phyloP scores from a whole-genome alignment of 2,797 vertebrate genomes.

The Lagorchestes hirsutus region DNA sequence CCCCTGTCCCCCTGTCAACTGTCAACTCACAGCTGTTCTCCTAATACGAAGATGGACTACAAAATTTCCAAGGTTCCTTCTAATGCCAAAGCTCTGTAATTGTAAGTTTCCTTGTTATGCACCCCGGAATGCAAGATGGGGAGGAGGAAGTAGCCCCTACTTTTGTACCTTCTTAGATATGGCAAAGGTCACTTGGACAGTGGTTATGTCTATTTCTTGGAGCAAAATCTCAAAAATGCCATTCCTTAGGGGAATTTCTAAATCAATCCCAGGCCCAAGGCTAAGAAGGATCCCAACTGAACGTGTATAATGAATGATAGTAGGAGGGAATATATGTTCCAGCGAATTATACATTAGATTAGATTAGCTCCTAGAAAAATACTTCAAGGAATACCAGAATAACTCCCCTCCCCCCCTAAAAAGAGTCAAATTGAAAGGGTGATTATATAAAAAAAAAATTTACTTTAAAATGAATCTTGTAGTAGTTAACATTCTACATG shows the following conservation, averaged over 20 bases:
- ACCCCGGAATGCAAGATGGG: not conserved
- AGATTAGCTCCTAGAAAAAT: not conserved
- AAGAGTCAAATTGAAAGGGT: not conserved
- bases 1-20: too few relatives aligned
- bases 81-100: not conserved
- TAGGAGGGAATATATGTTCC: not conserved
- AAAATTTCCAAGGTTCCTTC: not conserved
- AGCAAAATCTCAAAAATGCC: not conserved
- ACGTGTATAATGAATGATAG: not conserved
- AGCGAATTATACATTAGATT: not conserved
- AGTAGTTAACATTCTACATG: not conserved
- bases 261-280: not conserved
- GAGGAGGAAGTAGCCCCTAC: not conserved
- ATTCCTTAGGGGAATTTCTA: not conserved
- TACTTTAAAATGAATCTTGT: not conserved
- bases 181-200: not conserved
- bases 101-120: not conserved
- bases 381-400: not conserved
- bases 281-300: not conserved
- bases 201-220: not conserved
- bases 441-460: not conserved
- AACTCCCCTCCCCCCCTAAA: not conserved
- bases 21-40: not conserved
- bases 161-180: not conserved
- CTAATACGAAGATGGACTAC: not conserved